Base-by-base conservation (phyloP, 2,888 invertebrate species). In the Itoplectis maculator region DNA sequence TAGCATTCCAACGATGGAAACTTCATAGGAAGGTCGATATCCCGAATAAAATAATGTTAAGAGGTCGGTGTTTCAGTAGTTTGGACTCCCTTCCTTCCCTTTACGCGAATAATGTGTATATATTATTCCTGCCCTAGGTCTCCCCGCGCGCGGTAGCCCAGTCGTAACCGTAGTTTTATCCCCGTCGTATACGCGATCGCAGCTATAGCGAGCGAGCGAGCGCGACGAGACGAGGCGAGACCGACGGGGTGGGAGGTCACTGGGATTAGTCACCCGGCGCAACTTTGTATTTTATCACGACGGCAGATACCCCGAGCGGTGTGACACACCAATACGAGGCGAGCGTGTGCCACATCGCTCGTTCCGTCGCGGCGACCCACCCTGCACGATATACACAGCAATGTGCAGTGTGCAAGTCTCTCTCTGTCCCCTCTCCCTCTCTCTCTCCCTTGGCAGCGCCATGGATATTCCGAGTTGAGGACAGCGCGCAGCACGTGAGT, bases 391-490 rank as follows among this genome's bases (percentile, higher is more conserved):
- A 47, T n/a, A 47, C 5, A 29, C 5, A 29, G 23, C 13, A 23
- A 23, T 23, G 23, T n/a, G 5, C 18, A 40, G 15, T 37, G 9
- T 37, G 37, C 37, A 37, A 18, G 61, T 37, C n/a, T n/a, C n/a
- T n/a, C n/a, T n/a, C n/a, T n/a, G n/a, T n/a, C n/a, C n/a, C n/a
- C n/a, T n/a, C n/a, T n/a, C n/a, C n/a, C n/a, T n/a, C n/a, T n/a
- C n/a, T n/a, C n/a, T n/a, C n/a, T n/a, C 35, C 35, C 61, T 61
- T 61, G 61, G 61, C 40, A 37, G 37, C 61, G 61, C 35, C 15
- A 61, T 40, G 61, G n/a, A 61, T 61, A 61, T 61, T 61, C 37
- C 61, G 37, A 61, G 61, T 37, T 15, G 61, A 37, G 37, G 61
- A 40, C 23, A 37, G 29, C 29, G 29, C 29, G 5, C 29, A 29